Percentiles rank a stretch among this genome's conserved stretches.
These are phyloP conservation scores for Oostethus manadensis DNA, from an alignment of 2,113 vertebrate genomes.

Conservation along the genomic window DNA sequence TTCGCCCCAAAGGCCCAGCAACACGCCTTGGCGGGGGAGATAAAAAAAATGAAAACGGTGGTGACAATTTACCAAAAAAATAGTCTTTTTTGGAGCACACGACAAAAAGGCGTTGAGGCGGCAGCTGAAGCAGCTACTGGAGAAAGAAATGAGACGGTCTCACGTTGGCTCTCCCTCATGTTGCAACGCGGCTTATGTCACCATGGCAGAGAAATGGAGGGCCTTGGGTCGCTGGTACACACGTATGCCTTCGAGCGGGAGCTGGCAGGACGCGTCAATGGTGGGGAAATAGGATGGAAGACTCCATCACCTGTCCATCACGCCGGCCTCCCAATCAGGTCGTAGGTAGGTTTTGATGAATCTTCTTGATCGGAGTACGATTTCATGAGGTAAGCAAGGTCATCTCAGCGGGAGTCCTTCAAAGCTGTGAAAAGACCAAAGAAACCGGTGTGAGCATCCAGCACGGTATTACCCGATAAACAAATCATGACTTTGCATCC, in stretches of 20 bases:
- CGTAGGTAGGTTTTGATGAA: constrained; percentile 21
- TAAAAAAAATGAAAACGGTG: constrained; percentile 8
- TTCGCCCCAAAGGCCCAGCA: constrained; percentile 52
- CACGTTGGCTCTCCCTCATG: constrained; percentile 70
- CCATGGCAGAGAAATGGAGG: constrained; percentile 86
- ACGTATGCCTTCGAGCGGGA: constrained; percentile 39
- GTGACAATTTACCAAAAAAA: constrained; percentile 28
- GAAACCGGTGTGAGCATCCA: constrained; percentile 15
- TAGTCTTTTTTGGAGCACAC: constrained; percentile 32
- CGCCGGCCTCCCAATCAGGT: constrained; percentile 48
- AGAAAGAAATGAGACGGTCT: constrained; percentile 49
- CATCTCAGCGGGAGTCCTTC: constrained; percentile 61
- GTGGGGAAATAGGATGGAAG: constrained; percentile 46
- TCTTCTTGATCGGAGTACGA: constrained; percentile 52
- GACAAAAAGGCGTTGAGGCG: constrained; percentile 23
- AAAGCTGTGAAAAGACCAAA: constrained; percentile 12
- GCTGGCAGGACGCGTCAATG: constrained; percentile 60
- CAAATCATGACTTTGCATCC: constrained; percentile 21
- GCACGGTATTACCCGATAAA: constrained; percentile 18
- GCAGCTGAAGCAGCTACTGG: constrained; percentile 66
- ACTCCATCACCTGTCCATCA: constrained; percentile 69
- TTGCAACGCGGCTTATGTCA: constrained; percentile 85
- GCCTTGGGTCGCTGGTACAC: constrained; percentile 50
- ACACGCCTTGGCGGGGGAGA: constrained; percentile 44
- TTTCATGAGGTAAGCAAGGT: constrained; percentile 45